Evolutionary conservation across 2,113 vertebrate species (phyloP).

Genomic region (Callionymus lyra): DNA sequence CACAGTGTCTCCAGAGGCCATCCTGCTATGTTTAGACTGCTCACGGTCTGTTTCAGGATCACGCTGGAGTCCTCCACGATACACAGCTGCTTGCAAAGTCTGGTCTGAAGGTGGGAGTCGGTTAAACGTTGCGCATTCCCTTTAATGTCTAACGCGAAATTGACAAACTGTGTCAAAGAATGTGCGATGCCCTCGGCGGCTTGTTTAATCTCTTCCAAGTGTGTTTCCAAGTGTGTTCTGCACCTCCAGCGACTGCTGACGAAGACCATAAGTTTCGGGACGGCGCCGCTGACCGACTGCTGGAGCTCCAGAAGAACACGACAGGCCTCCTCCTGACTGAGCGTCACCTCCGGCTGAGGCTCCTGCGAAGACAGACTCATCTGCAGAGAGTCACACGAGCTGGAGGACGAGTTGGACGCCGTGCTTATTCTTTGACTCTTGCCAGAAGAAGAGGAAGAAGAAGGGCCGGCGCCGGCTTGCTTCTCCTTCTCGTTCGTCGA

Average conservation of each 20-base stretch:
- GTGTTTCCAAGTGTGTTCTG: constrained; percentile 72
- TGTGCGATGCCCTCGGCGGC: constrained; percentile 65
- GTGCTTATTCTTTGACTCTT: constrained; percentile 71
- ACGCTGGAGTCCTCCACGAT: constrained; percentile 74
- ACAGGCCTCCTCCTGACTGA: constrained; percentile 69
- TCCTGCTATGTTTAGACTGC: constrained; percentile 56
- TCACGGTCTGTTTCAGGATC: constrained; percentile 73
- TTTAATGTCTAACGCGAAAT: constrained; percentile 69
- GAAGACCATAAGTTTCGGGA: constrained; percentile 79
- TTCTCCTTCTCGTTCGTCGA: constrained; percentile 11
- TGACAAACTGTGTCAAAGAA: constrained; percentile 71
- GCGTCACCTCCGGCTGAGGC: constrained; percentile 52
- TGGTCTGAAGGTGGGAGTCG: constrained; percentile 71
- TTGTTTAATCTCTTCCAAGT: constrained; percentile 68
- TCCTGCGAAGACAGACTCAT: constrained; percentile 62
- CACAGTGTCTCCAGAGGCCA: constrained; percentile 75
- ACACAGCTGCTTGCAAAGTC: constrained; percentile 78
- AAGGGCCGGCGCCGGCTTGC: not conserved
- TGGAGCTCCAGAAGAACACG: constrained; percentile 70
- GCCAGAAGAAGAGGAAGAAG: constrained; percentile 35
- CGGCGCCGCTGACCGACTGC: constrained; percentile 65
- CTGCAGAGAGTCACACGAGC: constrained; percentile 64
- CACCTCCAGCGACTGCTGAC: constrained; percentile 85
- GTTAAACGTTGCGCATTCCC: constrained; percentile 63
- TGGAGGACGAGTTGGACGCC: constrained; percentile 65